These are phyloP conservation scores for Timema podura DNA, from an alignment of 2,888 invertebrate species.

Conservation along the genomic window DNA sequence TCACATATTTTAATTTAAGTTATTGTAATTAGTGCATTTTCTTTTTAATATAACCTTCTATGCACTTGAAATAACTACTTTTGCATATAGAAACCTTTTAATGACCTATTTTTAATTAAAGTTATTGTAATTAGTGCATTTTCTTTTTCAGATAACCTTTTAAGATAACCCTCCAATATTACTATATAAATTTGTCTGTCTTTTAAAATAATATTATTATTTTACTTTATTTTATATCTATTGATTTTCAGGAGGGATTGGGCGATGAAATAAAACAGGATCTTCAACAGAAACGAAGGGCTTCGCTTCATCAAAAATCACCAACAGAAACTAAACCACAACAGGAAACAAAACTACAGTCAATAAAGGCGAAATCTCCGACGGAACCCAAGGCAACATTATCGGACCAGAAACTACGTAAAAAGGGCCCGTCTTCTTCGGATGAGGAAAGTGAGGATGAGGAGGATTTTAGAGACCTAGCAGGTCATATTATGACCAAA, in stretches of 20 bases:
- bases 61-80: no score
- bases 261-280: slow-evolving; percentile 22
- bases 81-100: no score
- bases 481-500: slow-evolving; percentile 73
- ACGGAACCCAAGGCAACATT: slow-evolving; percentile 12
- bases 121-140: no score
- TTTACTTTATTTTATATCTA: slow-evolving; percentile 20
- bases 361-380: slow-evolving; percentile 1
- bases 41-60: no score
- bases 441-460: slow-evolving; percentile 61
- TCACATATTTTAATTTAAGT: no score
- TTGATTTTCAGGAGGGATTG: slow-evolving; percentile 23
- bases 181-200: background rate
- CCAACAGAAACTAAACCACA: slow-evolving; percentile 26
- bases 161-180: no score
- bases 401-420: slow-evolving; percentile 16
- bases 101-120: no score
- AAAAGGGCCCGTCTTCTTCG: slow-evolving; percentile 46
- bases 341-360: slow-evolving; percentile 4
- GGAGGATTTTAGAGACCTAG: slow-evolving; percentile 71
- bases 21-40: no score
- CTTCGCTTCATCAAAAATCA: slow-evolving; percentile 17
- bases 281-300: slow-evolving; percentile 17
- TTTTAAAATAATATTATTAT: slow-evolving; percentile 2
- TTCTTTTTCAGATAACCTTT: no score